These are phyloP conservation scores for Hydrolagus affinis DNA, from an alignment of 2,113 vertebrate genomes.

Conservation along the genomic window DNA sequence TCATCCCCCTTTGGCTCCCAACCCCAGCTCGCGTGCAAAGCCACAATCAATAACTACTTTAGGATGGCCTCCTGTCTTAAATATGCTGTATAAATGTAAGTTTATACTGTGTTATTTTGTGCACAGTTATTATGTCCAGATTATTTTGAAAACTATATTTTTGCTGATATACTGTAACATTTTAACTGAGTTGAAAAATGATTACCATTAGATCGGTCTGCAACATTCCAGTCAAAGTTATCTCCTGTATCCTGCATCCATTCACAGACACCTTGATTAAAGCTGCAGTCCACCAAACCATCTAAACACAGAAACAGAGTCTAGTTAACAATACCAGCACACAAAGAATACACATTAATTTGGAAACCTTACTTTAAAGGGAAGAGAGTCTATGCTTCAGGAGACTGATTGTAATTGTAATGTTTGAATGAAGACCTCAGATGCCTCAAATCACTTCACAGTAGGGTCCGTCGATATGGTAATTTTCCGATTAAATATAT, in stretches of 20 bases:
- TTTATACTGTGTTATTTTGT: too few relatives aligned
- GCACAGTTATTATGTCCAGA: too few relatives aligned
- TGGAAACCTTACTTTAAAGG: background rate
- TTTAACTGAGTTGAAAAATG: background rate
- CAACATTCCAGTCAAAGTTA: slow-evolving; percentile 83
- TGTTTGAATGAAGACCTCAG: background rate
- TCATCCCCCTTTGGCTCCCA: too few relatives aligned
- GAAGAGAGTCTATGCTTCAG: background rate
- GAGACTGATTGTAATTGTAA: background rate
- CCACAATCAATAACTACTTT: too few relatives aligned
- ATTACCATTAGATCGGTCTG: slow-evolving; percentile 71
- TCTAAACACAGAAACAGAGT: slow-evolving; percentile 45
- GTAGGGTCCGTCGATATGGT: too few relatives aligned
- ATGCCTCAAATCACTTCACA: too few relatives aligned
- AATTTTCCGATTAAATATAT: too few relatives aligned
- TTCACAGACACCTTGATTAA: slow-evolving; percentile 74
- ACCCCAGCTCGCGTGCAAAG: too few relatives aligned
- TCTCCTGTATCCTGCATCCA: slow-evolving; percentile 84
- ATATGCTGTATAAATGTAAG: too few relatives aligned
- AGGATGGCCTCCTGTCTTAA: too few relatives aligned
- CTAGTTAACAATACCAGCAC: slow-evolving; percentile 29
- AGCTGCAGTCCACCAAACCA: slow-evolving; percentile 78
- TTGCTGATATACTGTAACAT: background rate
- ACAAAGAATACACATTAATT: background rate
- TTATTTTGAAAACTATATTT: too few relatives aligned